Conservation (phyloP, 2,888 invertebrate species). For the Drosophila tanythrix region DNA sequence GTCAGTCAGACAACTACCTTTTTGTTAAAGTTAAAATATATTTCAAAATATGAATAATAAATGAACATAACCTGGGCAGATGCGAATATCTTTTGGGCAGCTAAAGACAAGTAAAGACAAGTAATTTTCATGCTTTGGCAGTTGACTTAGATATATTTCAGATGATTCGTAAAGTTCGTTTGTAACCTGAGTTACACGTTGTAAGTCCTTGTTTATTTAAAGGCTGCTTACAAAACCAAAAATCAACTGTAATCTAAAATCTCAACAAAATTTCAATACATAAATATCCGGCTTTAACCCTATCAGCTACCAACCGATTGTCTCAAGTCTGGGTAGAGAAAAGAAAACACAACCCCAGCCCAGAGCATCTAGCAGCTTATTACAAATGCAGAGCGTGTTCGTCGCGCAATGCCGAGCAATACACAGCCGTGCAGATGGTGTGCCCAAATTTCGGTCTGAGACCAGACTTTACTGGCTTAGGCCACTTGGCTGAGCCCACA, state of each 20-base stretch:
- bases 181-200: not conserved
- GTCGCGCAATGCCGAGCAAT: constrained; percentile 36
- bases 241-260: not conserved
- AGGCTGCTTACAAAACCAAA: not conserved
- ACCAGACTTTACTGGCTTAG: constrained; percentile 18
- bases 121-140: not conserved
- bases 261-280: not conserved
- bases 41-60: not conserved
- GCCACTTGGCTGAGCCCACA: constrained; percentile 18
- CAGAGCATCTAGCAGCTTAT: constrained; percentile 45
- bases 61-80: not conserved
- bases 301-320: constrained; percentile 13
- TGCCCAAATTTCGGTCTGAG: constrained; percentile 58
- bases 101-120: not conserved
- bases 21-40: not conserved
- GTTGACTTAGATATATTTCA: not conserved
- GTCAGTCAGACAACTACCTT: not conserved
- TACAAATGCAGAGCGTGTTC: constrained; percentile 72
- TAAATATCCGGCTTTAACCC: constrained; percentile 12
- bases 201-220: not conserved
- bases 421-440: constrained; percentile 47
- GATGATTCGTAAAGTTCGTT: not conserved
- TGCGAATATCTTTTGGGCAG: not conserved
- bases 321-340: not conserved
- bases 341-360: not conserved